Conservation (phyloP, 35 echinoderm and acorn worm genomes). For the Apostichopus parvimensis region DNA sequence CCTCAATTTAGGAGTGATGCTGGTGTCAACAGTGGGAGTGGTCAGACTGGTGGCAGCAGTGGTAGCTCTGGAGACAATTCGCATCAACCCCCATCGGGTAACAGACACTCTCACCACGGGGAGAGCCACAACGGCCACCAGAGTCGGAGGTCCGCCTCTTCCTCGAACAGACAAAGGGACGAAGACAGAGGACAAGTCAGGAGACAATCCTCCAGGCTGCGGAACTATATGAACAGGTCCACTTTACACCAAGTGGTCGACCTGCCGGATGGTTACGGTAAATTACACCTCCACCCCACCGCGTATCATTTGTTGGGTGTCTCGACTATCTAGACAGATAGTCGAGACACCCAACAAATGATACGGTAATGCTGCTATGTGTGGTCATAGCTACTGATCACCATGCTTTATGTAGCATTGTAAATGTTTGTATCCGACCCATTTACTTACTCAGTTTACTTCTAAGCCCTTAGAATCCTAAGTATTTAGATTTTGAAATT, state of each 20-base stretch:
- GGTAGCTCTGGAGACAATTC: conserved; percentile 41
- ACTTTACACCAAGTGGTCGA: conserved; percentile 86
- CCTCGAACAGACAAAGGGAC: not conserved
- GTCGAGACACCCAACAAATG: too few relatives aligned
- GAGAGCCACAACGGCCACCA: conserved; percentile 29
- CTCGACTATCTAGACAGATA: too few relatives aligned
- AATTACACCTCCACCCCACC: not conserved
- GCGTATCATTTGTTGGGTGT: too few relatives aligned
- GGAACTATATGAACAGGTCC: conserved; percentile 97
- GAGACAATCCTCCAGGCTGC: conserved; percentile 80
- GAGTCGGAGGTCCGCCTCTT: conserved; percentile 19
- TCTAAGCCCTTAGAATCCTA: too few relatives aligned
- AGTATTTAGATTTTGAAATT: too few relatives aligned
- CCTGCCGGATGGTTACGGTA: conserved; percentile 96
- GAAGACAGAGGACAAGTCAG: conserved; percentile 57
- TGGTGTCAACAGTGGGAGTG: conserved; percentile 45
- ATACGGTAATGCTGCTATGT: too few relatives aligned
- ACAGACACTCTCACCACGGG: conserved; percentile 22
- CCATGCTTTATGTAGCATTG: too few relatives aligned
- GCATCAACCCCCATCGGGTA: conserved; percentile 24
- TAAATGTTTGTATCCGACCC: too few relatives aligned
- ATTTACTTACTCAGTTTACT: too few relatives aligned
- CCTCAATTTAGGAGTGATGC: conserved; percentile 36
- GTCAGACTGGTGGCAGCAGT: conserved; percentile 49
- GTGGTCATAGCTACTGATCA: too few relatives aligned